phyloP scores from a whole-genome alignment of 2,888 invertebrate genomes.

The Diarsia rubi region DNA sequence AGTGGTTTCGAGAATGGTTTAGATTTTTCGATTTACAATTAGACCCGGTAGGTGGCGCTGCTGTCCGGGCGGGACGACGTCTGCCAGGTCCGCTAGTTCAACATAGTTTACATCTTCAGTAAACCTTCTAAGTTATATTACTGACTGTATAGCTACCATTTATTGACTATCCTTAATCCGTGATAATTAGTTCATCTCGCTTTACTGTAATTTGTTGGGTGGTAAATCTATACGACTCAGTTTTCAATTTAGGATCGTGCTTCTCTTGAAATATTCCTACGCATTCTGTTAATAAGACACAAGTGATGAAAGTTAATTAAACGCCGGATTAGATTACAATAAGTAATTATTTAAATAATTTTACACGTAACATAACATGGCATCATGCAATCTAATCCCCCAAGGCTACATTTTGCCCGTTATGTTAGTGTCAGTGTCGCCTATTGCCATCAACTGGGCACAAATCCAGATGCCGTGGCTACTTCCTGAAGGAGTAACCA shows the following conservation, averaged over 20 bases:
- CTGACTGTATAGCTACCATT: not conserved
- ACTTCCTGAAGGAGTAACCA: no score
- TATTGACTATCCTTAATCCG: not conserved
- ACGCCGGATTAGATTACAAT: not conserved
- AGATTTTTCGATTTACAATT: no score
- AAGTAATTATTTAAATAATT: constrained; percentile 19
- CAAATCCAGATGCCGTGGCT: no score
- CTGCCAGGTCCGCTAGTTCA: no score
- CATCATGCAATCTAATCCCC: no score
- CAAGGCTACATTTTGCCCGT: no score
- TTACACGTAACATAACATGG: not conserved
- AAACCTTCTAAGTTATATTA: not conserved
- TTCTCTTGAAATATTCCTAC: constrained; percentile 3
- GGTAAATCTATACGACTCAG: not conserved
- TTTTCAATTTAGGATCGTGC: constrained; percentile 5
- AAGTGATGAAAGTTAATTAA: constrained; percentile 10
- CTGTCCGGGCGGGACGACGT: no score
- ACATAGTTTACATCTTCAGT: not conserved
- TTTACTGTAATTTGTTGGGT: constrained; percentile 9
- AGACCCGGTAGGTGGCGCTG: no score
- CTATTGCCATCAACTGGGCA: no score
- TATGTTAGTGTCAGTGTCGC: no score
- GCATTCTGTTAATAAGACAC: not conserved
- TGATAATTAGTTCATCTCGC: constrained; percentile 1
- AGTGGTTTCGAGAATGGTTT: no score